Conservation (phyloP, 2,113 vertebrate genomes). For the Myrmecophaga tridactyla region DNA sequence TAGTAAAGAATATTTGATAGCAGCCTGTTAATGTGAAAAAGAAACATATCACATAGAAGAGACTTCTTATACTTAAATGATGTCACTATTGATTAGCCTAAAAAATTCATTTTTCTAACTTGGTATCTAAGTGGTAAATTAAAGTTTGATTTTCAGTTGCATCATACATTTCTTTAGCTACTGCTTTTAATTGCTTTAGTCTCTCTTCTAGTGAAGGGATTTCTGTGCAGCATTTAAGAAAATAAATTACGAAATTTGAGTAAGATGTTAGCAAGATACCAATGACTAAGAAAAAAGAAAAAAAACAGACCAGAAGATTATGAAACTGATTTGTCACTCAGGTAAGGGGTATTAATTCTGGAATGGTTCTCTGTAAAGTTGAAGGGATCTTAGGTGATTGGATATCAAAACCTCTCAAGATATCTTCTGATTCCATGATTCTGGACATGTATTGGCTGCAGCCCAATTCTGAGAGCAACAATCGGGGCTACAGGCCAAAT, state of each 20-base stretch:
- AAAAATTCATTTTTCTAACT: background rate
- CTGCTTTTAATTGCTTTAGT: background rate
- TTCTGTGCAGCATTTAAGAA: background rate
- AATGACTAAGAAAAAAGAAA: background rate
- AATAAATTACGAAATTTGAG: background rate
- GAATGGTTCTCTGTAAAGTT: background rate
- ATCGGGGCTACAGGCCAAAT: background rate
- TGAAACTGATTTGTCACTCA: background rate
- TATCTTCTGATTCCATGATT: background rate
- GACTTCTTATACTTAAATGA: background rate
- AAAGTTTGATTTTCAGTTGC: background rate
- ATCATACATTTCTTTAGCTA: background rate
- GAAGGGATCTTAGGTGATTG: background rate
- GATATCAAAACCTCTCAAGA: background rate
- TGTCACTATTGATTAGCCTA: background rate
- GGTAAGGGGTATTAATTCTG: background rate
- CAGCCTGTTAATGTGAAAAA: background rate
- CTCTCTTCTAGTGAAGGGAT: background rate
- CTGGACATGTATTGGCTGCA: background rate
- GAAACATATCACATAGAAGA: background rate
- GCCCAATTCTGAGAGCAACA: background rate
- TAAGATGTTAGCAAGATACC: background rate
- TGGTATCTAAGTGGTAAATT: background rate
- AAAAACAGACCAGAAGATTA: background rate
- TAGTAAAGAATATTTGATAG: background rate